These are phyloP conservation scores for Siderastrea siderea DNA, from an alignment of 92 coral and sea anemone genomes.

Conservation along the genomic window DNA sequence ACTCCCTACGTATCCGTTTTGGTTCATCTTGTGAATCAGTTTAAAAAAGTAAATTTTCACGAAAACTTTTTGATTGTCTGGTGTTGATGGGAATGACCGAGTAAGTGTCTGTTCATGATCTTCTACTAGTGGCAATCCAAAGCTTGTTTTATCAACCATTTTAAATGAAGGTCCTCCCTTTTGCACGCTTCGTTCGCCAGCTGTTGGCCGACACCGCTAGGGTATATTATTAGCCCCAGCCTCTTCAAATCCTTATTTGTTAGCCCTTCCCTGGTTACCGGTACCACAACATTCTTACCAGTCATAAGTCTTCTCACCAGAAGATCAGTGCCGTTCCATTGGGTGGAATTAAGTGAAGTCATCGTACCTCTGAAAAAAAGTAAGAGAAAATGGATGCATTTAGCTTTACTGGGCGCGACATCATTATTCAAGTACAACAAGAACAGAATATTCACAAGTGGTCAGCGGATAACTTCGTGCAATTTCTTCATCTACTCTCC, in stretches of 20 bases:
- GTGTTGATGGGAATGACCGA: no score
- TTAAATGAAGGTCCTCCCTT: no score
- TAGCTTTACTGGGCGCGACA: background rate
- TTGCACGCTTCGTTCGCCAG: no score
- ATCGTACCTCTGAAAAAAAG: background rate
- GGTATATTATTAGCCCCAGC: background rate
- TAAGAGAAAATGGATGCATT: background rate
- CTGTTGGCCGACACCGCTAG: background rate
- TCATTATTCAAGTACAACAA: background rate
- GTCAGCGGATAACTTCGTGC: background rate
- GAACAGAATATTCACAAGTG: background rate
- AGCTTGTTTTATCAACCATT: no score
- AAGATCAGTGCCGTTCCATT: background rate
- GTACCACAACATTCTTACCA: constrained; percentile 17
- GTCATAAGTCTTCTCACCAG: background rate
- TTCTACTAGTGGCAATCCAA: no score
- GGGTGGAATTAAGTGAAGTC: background rate
- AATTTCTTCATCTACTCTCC: no score
- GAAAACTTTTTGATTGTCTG: no score
- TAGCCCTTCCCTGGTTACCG: background rate
- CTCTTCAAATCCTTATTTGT: background rate
- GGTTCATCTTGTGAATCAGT: no score
- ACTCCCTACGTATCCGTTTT: no score
- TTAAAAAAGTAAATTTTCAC: no score
- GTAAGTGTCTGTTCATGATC: no score